Evolutionary conservation across 2,888 invertebrate genomes (phyloP).

Genomic region (Caradrina kadenii): DNA sequence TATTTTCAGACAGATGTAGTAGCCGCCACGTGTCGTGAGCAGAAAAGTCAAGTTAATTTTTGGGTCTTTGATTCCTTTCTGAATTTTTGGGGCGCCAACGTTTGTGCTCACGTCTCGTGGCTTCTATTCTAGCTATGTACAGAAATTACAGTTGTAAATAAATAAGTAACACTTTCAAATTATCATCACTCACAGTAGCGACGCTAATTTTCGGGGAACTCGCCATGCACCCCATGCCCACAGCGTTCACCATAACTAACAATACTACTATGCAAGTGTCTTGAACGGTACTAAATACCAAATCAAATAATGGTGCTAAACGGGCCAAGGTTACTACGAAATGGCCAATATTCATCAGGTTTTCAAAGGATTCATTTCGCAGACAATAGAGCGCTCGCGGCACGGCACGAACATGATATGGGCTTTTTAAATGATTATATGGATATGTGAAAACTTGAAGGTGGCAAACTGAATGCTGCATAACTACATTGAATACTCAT

Average conservation of each 20-base stretch:
- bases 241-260: slow-evolving; percentile 69
- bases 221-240: slow-evolving; percentile 82
- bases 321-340: slow-evolving; percentile 77
- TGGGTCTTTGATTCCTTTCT: too few species aligned
- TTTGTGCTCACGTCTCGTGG: too few species aligned
- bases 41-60: too few species aligned
- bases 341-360: slow-evolving; percentile 55
- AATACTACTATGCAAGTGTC: slow-evolving; percentile 44
- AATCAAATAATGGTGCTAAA: slow-evolving; percentile 61
- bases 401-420: slow-evolving; percentile 67
- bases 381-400: slow-evolving; percentile 75
- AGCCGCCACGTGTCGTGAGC: too few species aligned
- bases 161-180: background rate
- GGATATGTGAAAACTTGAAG: slow-evolving; percentile 26
- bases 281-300: slow-evolving; percentile 41
- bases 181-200: slow-evolving; percentile 68
- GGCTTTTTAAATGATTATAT: slow-evolving; percentile 46
- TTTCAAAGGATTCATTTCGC: slow-evolving; percentile 60
- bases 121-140: too few species aligned
- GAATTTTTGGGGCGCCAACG: too few species aligned
- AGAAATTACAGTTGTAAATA: background rate
- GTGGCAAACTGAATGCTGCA: slow-evolving; percentile 4
- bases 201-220: slow-evolving; percentile 75
- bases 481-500: too few species aligned
- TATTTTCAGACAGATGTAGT: too few species aligned